Evolutionary conservation across 1,140 invertebrate genomes (phyloP), one percentile per base, ranked within the genome.

Genomic region (Drosophila lowei): DNA sequence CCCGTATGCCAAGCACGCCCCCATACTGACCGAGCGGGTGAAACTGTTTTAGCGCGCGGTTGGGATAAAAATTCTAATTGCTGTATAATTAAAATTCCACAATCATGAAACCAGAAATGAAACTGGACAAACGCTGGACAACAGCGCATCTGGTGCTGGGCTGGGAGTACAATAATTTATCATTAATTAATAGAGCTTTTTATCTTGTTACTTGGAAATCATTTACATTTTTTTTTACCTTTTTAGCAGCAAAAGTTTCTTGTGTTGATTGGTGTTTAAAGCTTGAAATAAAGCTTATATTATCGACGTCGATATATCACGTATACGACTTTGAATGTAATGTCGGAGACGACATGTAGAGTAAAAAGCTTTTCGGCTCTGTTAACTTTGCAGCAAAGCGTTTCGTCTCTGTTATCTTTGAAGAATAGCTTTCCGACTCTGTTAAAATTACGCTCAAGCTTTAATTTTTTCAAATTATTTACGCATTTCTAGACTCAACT

Each of bases 61-160:
- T 60, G 30, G 68, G 21, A 59, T 64, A 57, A 34, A 64, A 68
- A 50, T 77, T 77, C 61, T 77, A 85, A 85, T 80, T 66, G 64
- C 46, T 11, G 4, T 42, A 43, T 18, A 75, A 75, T 64, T 50
- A 49, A 42, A 64, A 61, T 75, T 43, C 42, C 13, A 48, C 49
- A 58, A 25, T 7, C 25, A 54, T 60, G 38, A 28, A 56, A 30
- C 16, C 15, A 56, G 42, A 38, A 52, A 34, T 6, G 3, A 5
- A 25, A 25, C 5, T 25, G 28, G 38, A n/a, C 16, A 38, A 21
- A 23, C 46, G 7, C 25, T 28, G 13, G 1, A 46, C 11, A 38
- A 13, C 47, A 25, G 63, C 21, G 7, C 0, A 43, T 7, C 30
- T 47, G 42, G 41, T 38, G 34, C 2, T 13, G 34, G 4, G 34